Evolutionary conservation across 2,797 vertebrate genomes (phyloP).

Genomic region (Astyanax mexicanus): DNA sequence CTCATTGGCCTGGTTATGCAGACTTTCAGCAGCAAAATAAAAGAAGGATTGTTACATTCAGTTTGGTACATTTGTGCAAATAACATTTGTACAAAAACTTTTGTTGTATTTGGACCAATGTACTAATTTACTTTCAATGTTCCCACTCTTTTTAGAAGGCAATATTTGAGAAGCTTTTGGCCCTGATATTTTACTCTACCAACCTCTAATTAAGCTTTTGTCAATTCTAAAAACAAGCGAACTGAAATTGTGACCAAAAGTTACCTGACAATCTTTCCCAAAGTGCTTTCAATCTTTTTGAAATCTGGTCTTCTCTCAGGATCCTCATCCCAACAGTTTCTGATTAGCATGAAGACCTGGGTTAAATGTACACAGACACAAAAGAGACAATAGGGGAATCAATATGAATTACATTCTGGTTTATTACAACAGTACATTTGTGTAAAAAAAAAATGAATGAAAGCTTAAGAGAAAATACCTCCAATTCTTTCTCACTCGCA

Average conservation of each 20-base stretch:
- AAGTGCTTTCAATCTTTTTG: conserved; percentile 90
- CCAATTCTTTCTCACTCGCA: conserved; percentile 83
- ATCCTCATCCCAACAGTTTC: conserved; percentile 95
- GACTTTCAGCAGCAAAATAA: conserved; percentile 76
- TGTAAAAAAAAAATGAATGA: background rate
- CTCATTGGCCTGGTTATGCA: conserved; percentile 89
- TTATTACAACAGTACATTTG: background rate
- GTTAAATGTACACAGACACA: conserved; percentile 1
- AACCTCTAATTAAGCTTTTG: background rate
- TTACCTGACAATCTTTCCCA: conserved; percentile 94
- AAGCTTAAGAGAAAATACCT: conserved; percentile 74
- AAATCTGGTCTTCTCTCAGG: conserved; percentile 94
- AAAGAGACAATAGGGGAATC: background rate
- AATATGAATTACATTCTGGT: background rate
- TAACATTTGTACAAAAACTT: too few relatives aligned
- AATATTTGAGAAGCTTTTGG: too few relatives aligned
- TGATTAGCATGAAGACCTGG: conserved; percentile 88
- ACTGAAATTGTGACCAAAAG: background rate
- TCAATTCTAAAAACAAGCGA: too few relatives aligned
- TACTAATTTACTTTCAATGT: too few relatives aligned
- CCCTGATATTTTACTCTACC: background rate
- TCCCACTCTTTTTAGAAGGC: too few relatives aligned
- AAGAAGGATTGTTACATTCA: too few relatives aligned
- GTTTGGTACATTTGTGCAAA: too few relatives aligned
- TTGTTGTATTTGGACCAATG: too few relatives aligned